phyloP scores from a whole-genome alignment of 2,113 vertebrate species.

The Cepphus grylle region DNA sequence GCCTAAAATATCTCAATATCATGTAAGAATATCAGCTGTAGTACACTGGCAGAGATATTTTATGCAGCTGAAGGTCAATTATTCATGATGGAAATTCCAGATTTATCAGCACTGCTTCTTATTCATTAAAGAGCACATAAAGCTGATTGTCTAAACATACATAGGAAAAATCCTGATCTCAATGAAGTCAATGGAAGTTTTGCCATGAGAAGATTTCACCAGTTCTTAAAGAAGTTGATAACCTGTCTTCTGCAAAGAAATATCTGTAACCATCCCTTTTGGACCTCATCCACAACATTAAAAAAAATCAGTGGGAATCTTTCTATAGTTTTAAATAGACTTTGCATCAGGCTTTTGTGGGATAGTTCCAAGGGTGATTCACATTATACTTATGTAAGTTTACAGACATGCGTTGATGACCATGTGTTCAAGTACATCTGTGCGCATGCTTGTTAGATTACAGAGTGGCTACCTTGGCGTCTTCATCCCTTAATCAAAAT shows the following conservation, averaged over 20 bases:
- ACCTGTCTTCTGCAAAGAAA: background rate
- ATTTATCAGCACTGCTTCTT: background rate
- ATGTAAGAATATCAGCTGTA: background rate
- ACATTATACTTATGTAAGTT: background rate
- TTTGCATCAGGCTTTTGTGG: background rate
- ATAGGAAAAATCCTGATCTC: background rate
- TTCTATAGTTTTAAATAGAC: background rate
- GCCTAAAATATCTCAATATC: background rate
- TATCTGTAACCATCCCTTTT: background rate
- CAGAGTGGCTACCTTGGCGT: background rate
- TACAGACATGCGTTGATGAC: background rate
- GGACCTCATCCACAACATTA: background rate
- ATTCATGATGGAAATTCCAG: background rate
- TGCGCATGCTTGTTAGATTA: background rate
- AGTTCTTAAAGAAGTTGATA: background rate
- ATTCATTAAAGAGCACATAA: background rate
- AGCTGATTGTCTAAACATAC: background rate
- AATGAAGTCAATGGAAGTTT: background rate
- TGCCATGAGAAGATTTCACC: background rate
- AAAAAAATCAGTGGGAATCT: background rate
- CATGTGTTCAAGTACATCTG: background rate
- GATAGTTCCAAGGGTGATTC: slow-evolving; percentile 29
- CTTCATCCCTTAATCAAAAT: background rate
- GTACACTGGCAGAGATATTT: background rate
- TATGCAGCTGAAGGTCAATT: background rate